Conservation (phyloP, 2,797 vertebrate species). For the Harpagifer antarcticus region DNA sequence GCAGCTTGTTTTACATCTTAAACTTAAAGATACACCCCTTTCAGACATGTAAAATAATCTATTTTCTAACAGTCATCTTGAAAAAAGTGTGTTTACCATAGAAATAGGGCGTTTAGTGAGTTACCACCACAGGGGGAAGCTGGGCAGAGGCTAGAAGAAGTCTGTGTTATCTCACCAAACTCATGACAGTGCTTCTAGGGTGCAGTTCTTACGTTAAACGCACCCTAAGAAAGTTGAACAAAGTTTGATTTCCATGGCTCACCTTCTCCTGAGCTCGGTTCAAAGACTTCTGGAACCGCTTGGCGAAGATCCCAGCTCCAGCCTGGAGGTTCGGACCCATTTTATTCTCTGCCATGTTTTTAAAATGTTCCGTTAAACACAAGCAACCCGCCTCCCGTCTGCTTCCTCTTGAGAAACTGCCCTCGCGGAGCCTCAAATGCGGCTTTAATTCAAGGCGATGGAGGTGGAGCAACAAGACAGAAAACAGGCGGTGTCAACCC, state of each 20-base stretch:
- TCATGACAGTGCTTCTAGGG: not conserved
- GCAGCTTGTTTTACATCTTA: not conserved
- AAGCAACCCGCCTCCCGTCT: not conserved
- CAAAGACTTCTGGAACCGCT: constrained; percentile 92
- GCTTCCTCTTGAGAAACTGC: constrained; percentile 51
- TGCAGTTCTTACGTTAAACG: too few relatives aligned
- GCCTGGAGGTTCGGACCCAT: constrained; percentile 84
- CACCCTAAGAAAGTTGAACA: rapidly evolving
- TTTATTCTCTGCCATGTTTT: constrained; percentile 91
- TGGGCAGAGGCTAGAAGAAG: not conserved
- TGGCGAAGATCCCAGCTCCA: constrained; percentile 92
- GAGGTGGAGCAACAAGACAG: constrained; percentile 70
- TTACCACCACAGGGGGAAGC: not conserved
- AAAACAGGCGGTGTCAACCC: not conserved
- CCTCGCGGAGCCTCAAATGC: not conserved
- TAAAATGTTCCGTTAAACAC: constrained; percentile 5
- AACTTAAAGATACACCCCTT: not conserved
- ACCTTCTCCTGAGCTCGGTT: constrained; percentile 97
- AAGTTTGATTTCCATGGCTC: constrained; percentile 24
- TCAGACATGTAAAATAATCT: not conserved
- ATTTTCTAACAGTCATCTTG: not conserved
- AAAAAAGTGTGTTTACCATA: not conserved
- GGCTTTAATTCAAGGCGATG: constrained; percentile 31
- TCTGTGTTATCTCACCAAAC: not conserved
- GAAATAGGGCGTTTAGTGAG: not conserved